A percentile compares a stretch with the other conserved stretches of the same genome.
These are phyloP conservation scores for Muntiacus muntjak DNA, from an alignment of 2,113 vertebrate species.

Conservation along the genomic window DNA sequence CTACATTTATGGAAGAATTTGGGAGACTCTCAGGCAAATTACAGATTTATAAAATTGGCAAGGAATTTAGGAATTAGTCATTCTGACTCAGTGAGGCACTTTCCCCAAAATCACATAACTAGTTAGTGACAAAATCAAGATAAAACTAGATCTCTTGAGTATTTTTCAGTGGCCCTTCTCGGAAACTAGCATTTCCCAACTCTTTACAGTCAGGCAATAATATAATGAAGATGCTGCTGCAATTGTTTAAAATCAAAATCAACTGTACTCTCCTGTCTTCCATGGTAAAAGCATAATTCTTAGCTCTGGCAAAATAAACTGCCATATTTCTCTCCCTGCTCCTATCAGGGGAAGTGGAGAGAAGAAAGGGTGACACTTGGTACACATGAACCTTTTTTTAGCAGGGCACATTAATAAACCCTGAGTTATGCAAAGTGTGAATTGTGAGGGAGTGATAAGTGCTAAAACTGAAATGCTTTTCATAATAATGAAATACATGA, in stretches of 20 bases:
- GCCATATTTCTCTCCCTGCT: not conserved
- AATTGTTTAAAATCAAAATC: not conserved
- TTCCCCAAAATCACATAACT: not conserved
- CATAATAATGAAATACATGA: not conserved
- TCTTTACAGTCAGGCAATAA: not conserved
- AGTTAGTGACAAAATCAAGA: not conserved
- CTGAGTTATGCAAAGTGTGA: not conserved
- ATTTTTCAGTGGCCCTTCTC: not conserved
- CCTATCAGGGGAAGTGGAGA: not conserved
- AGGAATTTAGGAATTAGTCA: not conserved
- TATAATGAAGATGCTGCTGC: not conserved
- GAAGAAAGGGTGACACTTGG: not conserved
- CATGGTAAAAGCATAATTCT: not conserved
- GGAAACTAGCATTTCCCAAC: not conserved
- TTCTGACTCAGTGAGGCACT: not conserved
- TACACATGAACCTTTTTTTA: not conserved
- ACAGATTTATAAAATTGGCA: not conserved
- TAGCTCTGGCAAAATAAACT: not conserved
- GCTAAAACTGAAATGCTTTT: not conserved
- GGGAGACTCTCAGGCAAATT: not conserved
- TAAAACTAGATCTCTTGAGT: not conserved
- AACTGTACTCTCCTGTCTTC: not conserved
- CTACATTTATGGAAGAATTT: not conserved
- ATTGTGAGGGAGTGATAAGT: not conserved
- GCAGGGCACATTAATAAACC: constrained; percentile 25